phyloP scores from a whole-genome alignment of 2,797 vertebrate genomes.

The Enteromius thamalakanensis region DNA sequence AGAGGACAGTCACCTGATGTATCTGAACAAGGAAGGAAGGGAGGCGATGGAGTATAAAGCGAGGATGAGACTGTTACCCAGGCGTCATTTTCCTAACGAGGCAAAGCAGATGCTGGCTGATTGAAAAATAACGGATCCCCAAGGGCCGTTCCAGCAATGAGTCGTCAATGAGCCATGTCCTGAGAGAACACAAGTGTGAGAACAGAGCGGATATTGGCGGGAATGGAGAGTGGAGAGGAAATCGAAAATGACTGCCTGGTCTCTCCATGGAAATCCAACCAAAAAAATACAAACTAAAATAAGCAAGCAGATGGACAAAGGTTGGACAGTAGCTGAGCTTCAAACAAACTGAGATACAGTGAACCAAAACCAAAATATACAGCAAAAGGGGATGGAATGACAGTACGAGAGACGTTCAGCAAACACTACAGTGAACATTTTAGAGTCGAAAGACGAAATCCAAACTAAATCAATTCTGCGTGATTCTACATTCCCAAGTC shows the following conservation, averaged over 20 bases:
- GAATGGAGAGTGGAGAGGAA: slow-evolving; percentile 49
- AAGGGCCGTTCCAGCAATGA: slow-evolving; percentile 64
- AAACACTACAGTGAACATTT: slow-evolving; percentile 67
- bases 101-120: slow-evolving; percentile 59
- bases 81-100: slow-evolving; percentile 62
- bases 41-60: slow-evolving; percentile 52
- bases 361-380: slow-evolving; percentile 73
- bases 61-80: slow-evolving; percentile 52
- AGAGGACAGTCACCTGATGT: slow-evolving; percentile 36
- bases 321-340: slow-evolving; percentile 37
- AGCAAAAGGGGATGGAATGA: slow-evolving; percentile 74
- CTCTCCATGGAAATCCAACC: slow-evolving; percentile 32
- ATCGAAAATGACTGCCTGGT: slow-evolving; percentile 42
- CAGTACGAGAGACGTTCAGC: slow-evolving; percentile 76
- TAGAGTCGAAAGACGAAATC: slow-evolving; percentile 58
- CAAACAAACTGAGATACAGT: slow-evolving; percentile 37
- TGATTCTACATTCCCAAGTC: background rate
- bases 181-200: slow-evolving; percentile 54
- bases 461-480: slow-evolving; percentile 13
- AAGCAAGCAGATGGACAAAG: slow-evolving; percentile 40
- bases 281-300: slow-evolving; percentile 15
- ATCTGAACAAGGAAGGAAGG: slow-evolving; percentile 36
- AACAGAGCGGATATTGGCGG: slow-evolving; percentile 52
- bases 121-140: slow-evolving; percentile 61
- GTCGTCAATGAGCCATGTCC: slow-evolving; percentile 61